phyloP scores from a whole-genome alignment of 1,140 invertebrate species.

The Drosophila arawakana region DNA sequence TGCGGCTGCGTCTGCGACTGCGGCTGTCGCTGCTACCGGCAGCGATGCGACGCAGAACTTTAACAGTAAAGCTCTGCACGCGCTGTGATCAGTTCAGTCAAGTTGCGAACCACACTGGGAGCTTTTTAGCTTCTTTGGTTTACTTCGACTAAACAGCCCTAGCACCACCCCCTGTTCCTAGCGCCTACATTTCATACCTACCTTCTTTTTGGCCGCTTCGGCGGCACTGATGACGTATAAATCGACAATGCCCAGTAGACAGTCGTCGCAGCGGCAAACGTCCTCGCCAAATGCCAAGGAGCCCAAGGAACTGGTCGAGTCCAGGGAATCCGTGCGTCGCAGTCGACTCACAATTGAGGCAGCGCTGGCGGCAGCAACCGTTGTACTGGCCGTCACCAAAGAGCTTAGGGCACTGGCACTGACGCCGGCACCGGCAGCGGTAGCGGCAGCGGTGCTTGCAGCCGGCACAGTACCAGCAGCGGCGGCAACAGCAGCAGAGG shows the following conservation, averaged over 20 bases:
- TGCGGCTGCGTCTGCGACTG: not conserved
- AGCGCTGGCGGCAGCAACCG: conserved; percentile 84
- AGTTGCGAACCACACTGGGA: conserved; percentile 30
- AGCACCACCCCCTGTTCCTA: not conserved
- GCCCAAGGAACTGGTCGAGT: conserved; percentile 90
- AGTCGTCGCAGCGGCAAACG: conserved; percentile 93
- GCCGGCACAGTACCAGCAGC: conserved; percentile 43
- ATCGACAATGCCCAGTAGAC: conserved; percentile 92
- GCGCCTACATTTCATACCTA: conserved; percentile 66
- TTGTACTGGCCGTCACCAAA: conserved; percentile 86
- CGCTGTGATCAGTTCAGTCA: conserved; percentile 28
- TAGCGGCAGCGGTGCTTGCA: conserved; percentile 38
- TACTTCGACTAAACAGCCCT: conserved; percentile 3
- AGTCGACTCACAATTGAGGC: conserved; percentile 81
- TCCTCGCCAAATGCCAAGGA: conserved; percentile 88
- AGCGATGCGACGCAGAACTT: not conserved
- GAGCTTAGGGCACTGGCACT: conserved; percentile 79
- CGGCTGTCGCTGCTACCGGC: not conserved
- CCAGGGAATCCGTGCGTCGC: conserved; percentile 90
- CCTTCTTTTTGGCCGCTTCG: conserved; percentile 89
- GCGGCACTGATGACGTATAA: conserved; percentile 87
- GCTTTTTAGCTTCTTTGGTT: conserved; percentile 29
- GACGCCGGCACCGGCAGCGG: conserved; percentile 42
- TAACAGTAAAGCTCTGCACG: conserved; percentile 15
- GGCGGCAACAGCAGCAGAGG: conserved; percentile 41